Evolutionary conservation across 2,797 vertebrate genomes (phyloP).

Genomic region (Anguilla marmorata): DNA sequence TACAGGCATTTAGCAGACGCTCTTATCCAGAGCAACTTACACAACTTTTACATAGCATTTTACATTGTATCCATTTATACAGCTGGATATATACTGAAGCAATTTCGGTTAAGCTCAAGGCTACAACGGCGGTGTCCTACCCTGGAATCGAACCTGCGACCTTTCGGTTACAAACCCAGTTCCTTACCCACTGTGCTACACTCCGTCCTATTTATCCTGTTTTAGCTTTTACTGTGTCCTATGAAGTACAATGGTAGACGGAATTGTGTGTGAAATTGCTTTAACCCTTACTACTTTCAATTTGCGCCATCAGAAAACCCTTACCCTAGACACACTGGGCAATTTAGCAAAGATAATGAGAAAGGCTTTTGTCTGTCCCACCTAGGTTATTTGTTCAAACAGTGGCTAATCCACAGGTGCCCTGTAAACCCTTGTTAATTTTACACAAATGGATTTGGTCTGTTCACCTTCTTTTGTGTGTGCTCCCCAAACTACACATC

Average conservation of each 20-base stretch:
- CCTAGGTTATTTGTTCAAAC: not conserved
- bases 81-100: too few species aligned
- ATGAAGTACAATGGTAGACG: not conserved
- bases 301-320: not conserved
- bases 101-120: too few species aligned
- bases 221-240: not conserved
- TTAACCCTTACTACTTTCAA: constrained; percentile 9
- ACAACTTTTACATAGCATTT: too few species aligned
- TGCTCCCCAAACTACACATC: not conserved
- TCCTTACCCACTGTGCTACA: too few species aligned
- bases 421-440: not conserved
- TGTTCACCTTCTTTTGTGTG: not conserved
- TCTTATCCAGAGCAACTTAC: too few species aligned
- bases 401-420: not conserved
- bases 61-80: too few species aligned
- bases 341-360: not conserved
- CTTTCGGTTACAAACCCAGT: too few species aligned
- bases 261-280: constrained; percentile 1
- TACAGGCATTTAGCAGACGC: too few species aligned
- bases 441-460: not conserved
- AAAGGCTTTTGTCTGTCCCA: not conserved
- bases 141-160: too few species aligned
- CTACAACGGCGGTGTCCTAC: too few species aligned
- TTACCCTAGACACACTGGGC: not conserved
- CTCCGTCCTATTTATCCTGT: not conserved